These are phyloP conservation scores for Chrysochloris asiatica DNA, from an alignment of 2,113 vertebrate species.

Conservation along the genomic window DNA sequence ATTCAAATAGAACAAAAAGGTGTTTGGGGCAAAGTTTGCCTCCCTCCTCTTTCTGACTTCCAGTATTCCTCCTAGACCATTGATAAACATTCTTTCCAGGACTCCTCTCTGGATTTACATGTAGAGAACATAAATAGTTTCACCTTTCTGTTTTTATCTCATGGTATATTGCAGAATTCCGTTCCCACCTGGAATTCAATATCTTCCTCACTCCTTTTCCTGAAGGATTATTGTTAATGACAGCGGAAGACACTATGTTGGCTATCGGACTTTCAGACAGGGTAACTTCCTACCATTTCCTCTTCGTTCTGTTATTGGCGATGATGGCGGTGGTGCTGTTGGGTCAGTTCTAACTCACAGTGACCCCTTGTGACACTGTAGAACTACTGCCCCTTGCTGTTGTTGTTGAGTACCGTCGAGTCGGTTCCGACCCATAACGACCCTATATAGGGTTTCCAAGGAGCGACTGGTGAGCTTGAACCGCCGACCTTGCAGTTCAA, in stretches of 20 bases:
- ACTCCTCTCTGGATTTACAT: background rate
- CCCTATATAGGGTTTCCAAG: no score
- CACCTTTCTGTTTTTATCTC: background rate
- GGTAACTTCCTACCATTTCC: no score
- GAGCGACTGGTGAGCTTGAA: no score
- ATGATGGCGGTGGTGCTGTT: background rate
- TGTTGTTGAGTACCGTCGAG: no score
- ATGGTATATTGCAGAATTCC: no score
- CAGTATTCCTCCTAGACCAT: background rate
- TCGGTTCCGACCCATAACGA: no score
- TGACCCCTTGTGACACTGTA: no score
- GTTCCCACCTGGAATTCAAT: no score
- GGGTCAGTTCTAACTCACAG: background rate
- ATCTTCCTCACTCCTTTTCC: no score
- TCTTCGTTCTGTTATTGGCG: background rate
- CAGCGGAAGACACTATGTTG: background rate
- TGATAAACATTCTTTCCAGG: background rate
- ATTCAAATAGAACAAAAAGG: background rate
- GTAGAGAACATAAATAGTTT: background rate
- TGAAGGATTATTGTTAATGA: no score
- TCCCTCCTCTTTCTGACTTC: background rate
- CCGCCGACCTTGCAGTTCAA: no score
- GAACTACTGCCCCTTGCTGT: no score
- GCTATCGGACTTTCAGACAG: fast-evolving
- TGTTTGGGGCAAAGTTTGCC: background rate